These are phyloP conservation scores for Serilophus lunatus DNA, from an alignment of 2,113 vertebrate genomes.

Conservation along the genomic window DNA sequence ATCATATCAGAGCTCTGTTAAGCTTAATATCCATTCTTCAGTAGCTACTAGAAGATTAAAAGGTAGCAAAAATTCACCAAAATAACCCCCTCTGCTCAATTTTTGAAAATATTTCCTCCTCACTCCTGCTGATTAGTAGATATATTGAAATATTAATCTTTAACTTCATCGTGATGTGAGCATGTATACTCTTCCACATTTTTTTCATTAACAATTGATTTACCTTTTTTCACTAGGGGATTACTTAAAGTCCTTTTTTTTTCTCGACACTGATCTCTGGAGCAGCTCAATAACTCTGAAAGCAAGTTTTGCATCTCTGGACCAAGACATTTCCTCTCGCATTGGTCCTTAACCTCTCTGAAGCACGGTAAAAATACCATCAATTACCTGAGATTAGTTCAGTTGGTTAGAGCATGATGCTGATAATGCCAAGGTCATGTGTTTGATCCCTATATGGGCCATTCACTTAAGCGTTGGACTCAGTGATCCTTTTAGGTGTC, in stretches of 20 bases:
- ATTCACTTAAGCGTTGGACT: not conserved
- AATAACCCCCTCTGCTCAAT: accelerated
- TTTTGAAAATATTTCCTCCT: not conserved
- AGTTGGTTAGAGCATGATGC: not conserved
- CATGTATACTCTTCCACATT: not conserved
- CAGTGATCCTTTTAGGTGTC: accelerated
- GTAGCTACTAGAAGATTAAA: not conserved
- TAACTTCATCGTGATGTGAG: not conserved
- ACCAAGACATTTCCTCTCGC: not conserved
- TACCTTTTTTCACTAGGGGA: not conserved
- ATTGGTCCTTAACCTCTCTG: not conserved
- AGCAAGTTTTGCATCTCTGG: not conserved
- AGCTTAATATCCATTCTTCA: not conserved
- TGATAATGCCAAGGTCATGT: accelerated
- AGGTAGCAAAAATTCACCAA: not conserved
- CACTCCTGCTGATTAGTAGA: not conserved
- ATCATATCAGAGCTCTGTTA: not conserved
- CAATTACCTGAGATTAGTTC: not conserved
- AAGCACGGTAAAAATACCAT: not conserved
- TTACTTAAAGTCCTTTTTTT: not conserved
- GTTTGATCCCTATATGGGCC: not conserved
- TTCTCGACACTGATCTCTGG: not conserved
- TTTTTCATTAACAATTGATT: not conserved
- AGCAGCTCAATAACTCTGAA: not conserved
- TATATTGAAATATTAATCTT: not conserved